These are phyloP conservation scores for Cheumatopsyche charites DNA, from an alignment of 1,140 invertebrate genomes.

Conservation along the genomic window DNA sequence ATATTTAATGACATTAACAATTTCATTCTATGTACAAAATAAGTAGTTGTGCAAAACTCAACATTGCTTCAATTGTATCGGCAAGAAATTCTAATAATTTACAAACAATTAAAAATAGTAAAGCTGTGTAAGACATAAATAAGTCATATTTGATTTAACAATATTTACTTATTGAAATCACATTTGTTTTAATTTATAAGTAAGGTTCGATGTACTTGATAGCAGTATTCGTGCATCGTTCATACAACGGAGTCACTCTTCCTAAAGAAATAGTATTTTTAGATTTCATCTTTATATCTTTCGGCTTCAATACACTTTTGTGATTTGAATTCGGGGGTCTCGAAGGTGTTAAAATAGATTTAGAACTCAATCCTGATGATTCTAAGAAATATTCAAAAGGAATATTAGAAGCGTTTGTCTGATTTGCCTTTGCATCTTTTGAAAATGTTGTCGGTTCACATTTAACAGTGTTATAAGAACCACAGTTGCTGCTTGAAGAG, in stretches of 20 bases:
- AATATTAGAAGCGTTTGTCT: conserved; percentile 51
- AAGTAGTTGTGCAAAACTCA: no score
- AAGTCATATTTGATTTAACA: no score
- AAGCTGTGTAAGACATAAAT: no score
- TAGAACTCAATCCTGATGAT: conserved; percentile 79
- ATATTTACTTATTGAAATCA: no score
- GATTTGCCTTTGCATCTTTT: conserved; percentile 43
- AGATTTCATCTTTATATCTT: conserved; percentile 71
- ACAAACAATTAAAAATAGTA: no score
- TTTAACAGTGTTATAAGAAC: conserved; percentile 61
- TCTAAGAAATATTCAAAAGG: conserved; percentile 78
- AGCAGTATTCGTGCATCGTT: conserved; percentile 53
- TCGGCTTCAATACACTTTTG: conserved; percentile 76
- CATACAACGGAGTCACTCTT: conserved; percentile 40
- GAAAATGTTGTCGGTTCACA: conserved; percentile 56
- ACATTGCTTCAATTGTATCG: no score
- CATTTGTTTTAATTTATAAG: conserved; percentile 49
- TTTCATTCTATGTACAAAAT: no score
- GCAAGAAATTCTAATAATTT: no score
- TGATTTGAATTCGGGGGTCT: conserved; percentile 72
- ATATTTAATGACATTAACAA: no score
- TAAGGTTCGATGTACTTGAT: conserved; percentile 63
- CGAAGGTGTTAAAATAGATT: conserved; percentile 77
- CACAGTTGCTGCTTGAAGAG: conserved; percentile 62
- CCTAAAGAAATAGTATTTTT: conserved; percentile 31